These are phyloP conservation scores for Poeciliopsis presidionis DNA, from an alignment of 2,797 vertebrate species.

Conservation along the genomic window DNA sequence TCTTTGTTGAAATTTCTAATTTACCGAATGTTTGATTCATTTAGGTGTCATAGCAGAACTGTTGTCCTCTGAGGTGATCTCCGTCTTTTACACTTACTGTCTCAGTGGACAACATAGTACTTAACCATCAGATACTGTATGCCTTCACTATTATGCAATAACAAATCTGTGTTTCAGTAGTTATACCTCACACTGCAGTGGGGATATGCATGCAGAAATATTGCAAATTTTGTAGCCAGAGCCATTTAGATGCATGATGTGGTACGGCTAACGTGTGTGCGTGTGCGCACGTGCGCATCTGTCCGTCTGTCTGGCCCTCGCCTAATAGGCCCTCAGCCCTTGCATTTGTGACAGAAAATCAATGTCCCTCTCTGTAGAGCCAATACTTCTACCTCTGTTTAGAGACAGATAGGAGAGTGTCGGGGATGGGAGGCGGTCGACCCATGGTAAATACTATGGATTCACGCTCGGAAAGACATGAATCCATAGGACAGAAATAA, in stretches of 20 bases:
- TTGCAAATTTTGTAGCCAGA: constrained; percentile 2
- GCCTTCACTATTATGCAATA: not conserved
- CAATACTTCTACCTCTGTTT: constrained; percentile 62
- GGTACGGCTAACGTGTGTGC: constrained; percentile 30
- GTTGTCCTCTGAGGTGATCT: not conserved
- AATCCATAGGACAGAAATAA: constrained; percentile 22
- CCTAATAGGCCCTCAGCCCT: constrained; percentile 72
- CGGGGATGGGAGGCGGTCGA: constrained; percentile 25
- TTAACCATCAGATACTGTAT: not conserved
- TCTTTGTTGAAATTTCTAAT: not conserved
- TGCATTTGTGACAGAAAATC: constrained; percentile 76
- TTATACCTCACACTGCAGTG: constrained; percentile 14
- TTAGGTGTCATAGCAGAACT: not conserved
- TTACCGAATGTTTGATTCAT: not conserved
- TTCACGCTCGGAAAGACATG: constrained; percentile 42
- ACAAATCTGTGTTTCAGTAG: not conserved
- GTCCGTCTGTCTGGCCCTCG: constrained; percentile 57
- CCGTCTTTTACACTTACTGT: not conserved
- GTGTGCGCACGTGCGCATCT: constrained; percentile 22
- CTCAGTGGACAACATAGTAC: not conserved
- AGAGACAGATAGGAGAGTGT: constrained; percentile 31
- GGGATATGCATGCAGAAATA: constrained; percentile 14
- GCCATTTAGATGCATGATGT: constrained; percentile 50
- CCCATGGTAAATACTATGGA: constrained; percentile 61
- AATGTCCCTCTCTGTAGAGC: constrained; percentile 70